These are phyloP conservation scores for Champsocephalus gunnari DNA, from an alignment of 2,797 vertebrate species.

Conservation along the genomic window DNA sequence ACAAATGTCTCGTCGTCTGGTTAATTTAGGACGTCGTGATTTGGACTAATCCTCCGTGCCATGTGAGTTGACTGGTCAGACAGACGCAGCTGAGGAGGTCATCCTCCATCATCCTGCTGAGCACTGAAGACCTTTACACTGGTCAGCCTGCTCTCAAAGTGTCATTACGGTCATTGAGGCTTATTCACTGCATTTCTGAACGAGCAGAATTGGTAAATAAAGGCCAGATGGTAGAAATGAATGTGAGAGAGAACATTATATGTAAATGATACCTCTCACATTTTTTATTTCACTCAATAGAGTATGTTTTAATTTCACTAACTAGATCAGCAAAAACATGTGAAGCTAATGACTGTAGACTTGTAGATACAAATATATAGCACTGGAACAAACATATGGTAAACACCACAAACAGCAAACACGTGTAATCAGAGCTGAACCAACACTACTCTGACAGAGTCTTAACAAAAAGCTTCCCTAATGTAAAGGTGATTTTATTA, in stretches of 20 bases:
- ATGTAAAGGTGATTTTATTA: background rate
- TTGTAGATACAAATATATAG: background rate
- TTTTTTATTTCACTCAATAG: too few relatives aligned
- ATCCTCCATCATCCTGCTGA: slow-evolving; percentile 21
- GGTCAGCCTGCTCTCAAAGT: background rate
- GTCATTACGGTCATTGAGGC: background rate
- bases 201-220: too few relatives aligned
- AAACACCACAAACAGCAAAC: background rate
- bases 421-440: background rate
- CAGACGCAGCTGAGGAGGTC: slow-evolving; percentile 18
- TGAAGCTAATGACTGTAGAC: background rate
- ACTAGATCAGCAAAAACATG: too few relatives aligned
- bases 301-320: too few relatives aligned
- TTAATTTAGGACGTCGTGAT: slow-evolving; percentile 44
- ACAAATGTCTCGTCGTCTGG: background rate
- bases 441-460: background rate
- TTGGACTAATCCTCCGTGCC: slow-evolving; percentile 49
- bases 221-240: too few relatives aligned
- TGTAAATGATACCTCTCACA: too few relatives aligned
- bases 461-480: background rate
- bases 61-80: slow-evolving; percentile 28
- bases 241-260: too few relatives aligned
- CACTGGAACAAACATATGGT: background rate
- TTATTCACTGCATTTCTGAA: too few relatives aligned
- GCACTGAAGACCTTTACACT: slow-evolving; percentile 10